Evolutionary conservation across 2,113 vertebrate genomes (phyloP).

Genomic region (Chaetodon auriga): DNA sequence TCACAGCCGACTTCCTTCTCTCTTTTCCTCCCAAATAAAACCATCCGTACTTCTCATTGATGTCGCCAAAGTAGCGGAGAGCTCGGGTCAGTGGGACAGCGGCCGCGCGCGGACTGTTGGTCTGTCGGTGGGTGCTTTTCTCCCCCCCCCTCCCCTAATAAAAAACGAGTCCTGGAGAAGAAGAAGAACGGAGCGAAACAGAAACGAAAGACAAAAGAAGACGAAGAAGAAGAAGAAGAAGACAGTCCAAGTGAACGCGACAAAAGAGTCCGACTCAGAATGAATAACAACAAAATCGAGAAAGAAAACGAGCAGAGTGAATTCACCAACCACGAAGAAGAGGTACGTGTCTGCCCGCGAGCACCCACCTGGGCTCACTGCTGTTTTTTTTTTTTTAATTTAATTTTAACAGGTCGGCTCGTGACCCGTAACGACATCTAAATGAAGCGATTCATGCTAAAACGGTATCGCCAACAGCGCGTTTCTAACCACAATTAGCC

Average conservation of each 20-base stretch:
- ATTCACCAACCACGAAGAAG: constrained; percentile 84
- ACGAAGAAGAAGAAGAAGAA: constrained; percentile 19
- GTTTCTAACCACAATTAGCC: not conserved
- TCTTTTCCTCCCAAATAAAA: no score
- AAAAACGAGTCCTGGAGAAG: constrained; percentile 45
- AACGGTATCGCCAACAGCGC: not conserved
- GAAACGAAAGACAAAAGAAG: not conserved
- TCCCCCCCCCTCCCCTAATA: not conserved
- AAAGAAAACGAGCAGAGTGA: constrained; percentile 83
- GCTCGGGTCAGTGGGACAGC: constrained; percentile 67
- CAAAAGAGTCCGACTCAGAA: constrained; percentile 65
- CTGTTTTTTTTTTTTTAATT: no score
- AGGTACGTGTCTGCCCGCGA: constrained; percentile 71
- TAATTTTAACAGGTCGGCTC: not conserved
- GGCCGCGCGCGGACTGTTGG: constrained; percentile 60
- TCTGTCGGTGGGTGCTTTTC: constrained; percentile 34
- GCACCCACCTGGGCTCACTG: constrained; percentile 33
- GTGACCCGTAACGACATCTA: constrained; percentile 35
- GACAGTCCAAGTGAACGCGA: constrained; percentile 41
- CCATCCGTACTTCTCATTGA: constrained; percentile 31
- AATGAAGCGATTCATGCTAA: not conserved
- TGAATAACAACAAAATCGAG: constrained; percentile 83
- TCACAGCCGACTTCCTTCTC: constrained; percentile 20
- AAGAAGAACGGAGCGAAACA: constrained; percentile 8
- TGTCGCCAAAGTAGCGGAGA: constrained; percentile 67